These are phyloP conservation scores for Glyphotaelius pellucidus DNA, from an alignment of 2,888 invertebrate genomes.

Conservation along the genomic window DNA sequence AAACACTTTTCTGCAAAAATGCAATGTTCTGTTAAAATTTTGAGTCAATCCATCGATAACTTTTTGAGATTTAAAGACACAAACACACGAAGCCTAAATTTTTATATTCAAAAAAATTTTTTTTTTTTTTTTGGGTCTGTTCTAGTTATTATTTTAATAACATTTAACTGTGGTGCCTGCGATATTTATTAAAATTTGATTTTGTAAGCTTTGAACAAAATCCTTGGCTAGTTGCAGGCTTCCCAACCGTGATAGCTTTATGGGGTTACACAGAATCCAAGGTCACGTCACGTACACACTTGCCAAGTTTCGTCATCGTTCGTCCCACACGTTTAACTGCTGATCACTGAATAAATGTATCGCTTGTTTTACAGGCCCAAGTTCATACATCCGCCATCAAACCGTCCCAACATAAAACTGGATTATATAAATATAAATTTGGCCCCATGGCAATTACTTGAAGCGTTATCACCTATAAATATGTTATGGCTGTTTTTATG, in stretches of 20 bases:
- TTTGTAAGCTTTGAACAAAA: no score
- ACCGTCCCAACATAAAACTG: constrained; percentile 15
- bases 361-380: not conserved
- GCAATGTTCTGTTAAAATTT: no score
- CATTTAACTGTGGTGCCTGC: no score
- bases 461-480: constrained; percentile 52
- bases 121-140: no score
- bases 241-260: not conserved
- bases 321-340: not conserved
- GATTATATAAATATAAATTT: constrained; percentile 44
- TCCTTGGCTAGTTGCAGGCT: no score
- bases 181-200: no score
- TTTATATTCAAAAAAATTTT: no score
- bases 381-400: not conserved
- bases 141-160: no score
- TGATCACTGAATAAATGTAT: not conserved
- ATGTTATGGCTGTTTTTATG: constrained; percentile 51
- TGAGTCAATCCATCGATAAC: no score
- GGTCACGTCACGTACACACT: not conserved
- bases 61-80: no score
- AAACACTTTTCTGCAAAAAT: no score
- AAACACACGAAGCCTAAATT: no score
- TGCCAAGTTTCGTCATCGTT: not conserved
- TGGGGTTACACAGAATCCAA: not conserved
- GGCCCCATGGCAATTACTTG: constrained; percentile 47